Base-by-base conservation (phyloP, 2,113 vertebrate species). In the human region DNA sequence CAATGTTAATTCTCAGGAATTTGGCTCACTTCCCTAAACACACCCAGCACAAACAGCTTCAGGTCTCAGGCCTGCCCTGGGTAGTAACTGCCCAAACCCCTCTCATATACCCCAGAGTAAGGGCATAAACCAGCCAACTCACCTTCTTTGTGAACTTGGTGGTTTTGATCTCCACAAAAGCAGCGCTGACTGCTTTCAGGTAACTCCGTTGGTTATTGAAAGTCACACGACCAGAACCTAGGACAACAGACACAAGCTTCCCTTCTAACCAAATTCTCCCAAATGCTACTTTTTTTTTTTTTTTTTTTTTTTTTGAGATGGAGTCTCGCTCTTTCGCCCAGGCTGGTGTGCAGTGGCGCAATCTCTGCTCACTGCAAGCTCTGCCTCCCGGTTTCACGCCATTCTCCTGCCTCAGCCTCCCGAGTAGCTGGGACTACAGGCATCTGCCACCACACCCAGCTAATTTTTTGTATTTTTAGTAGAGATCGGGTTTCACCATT, bases 91-190 rank as follows among this genome's bases (percentile, higher is more conserved):
- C 52, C 59, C 72, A 35, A 76, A 8, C 10, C 25, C 13, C 52
- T 70, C 79, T 59, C 55, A 68, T 27, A 17, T 27, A 78, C 20
- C 81, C 76, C 79, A 76, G 18, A 94, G 13, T n/a, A 64, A 76
- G 43, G 48, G 27, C 35, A 66, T 16, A 48, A 40, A 10, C 7
- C 43, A 43, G 43, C 5, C 35, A 45, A 64, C 97, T 96, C 97
- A 99, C 99, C 99, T 99, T 99, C 97, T 99, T 99, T 89, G 99
- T 99, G 98, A 99, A 99, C 99, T 99, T 99, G 59, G 99, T 99
- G 1, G 99, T 99, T 99, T 99, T 99, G 96, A 99, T 99, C 97
- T 99, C 99, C 91, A 99, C 99, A 93, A 99, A 99, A 0, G 99
- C 99, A 95, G 99, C 99, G 0, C 99, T 99, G 81, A 99, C 99